phyloP scores from a whole-genome alignment of 2,888 invertebrate genomes.

The Habroteleia sp. region DNA sequence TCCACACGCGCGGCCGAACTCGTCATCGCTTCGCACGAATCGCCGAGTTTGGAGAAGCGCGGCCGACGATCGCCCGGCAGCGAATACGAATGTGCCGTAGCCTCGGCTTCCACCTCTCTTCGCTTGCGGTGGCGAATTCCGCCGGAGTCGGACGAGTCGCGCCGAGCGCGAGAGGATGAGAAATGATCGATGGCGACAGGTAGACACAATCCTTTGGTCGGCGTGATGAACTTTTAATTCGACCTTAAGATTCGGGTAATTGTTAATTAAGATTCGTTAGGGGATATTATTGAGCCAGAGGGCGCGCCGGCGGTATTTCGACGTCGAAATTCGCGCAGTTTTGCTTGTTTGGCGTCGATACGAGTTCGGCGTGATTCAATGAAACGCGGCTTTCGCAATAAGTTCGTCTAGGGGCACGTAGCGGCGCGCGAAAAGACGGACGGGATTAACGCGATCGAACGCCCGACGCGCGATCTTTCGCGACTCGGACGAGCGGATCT shows the following conservation, averaged over 20 bases:
- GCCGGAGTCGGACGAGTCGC: slow-evolving; percentile 58
- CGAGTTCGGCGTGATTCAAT: too few relatives aligned
- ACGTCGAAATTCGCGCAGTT: too few relatives aligned
- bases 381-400: too few relatives aligned
- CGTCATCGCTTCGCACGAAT: slow-evolving; percentile 5
- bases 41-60: slow-evolving; percentile 32
- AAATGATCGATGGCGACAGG: slow-evolving; percentile 61
- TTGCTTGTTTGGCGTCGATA: too few relatives aligned
- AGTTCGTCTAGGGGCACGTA: too few relatives aligned
- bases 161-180: slow-evolving; percentile 56
- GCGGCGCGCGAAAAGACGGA: too few relatives aligned
- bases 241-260: slow-evolving; percentile 56
- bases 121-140: slow-evolving; percentile 48
- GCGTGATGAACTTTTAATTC: slow-evolving; percentile 61
- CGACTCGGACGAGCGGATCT: too few relatives aligned
- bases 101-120: slow-evolving; percentile 63
- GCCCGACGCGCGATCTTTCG: too few relatives aligned
- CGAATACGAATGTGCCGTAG: slow-evolving; percentile 58
- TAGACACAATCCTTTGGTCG: slow-evolving; percentile 60
- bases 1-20: slow-evolving; percentile 22
- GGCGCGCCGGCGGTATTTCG: too few relatives aligned
- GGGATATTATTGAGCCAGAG: slow-evolving; percentile 36
- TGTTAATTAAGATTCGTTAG: slow-evolving; percentile 59
- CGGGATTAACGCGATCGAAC: too few relatives aligned
- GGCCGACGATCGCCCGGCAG: slow-evolving; percentile 61